phyloP scores from a whole-genome alignment of 2,888 invertebrate genomes.

The Oligia strigilis region DNA sequence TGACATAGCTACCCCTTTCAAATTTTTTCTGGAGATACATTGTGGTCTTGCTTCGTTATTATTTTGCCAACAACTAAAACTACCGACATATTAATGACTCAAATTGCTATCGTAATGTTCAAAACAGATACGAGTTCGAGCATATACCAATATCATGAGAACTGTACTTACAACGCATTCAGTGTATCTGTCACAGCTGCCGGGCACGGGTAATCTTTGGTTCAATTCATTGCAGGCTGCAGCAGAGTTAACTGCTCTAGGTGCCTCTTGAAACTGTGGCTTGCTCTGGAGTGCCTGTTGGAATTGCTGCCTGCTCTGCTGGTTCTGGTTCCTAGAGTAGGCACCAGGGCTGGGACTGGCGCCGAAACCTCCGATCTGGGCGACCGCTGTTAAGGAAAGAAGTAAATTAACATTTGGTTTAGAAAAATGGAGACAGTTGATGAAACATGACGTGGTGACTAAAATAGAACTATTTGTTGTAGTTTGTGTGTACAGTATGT shows the following conservation, averaged over 20 bases:
- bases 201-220: conserved; percentile 92
- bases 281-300: conserved; percentile 45
- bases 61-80: neutral
- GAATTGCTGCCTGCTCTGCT: conserved; percentile 54
- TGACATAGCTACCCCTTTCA: neutral
- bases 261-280: conserved; percentile 67
- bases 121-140: neutral
- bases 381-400: conserved; percentile 72
- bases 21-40: neutral
- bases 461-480: conserved; percentile 21
- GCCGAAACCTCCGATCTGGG: conserved; percentile 71
- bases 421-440: no score
- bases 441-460: conserved; percentile 2
- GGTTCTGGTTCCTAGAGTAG: conserved; percentile 50
- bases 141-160: neutral
- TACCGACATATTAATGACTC: neutral
- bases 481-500: neutral
- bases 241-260: conserved; percentile 57
- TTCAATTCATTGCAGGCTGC: conserved; percentile 92
- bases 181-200: conserved; percentile 94
- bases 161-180: conserved; percentile 91
- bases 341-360: conserved; percentile 33
- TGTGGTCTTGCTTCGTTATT: neutral
- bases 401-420: neutral
- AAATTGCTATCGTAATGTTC: neutral